Evolutionary conservation across 2,888 invertebrate genomes (phyloP), one percentile per base, ranked within the genome.

Genomic region (Drosophila prostipennis): DNA sequence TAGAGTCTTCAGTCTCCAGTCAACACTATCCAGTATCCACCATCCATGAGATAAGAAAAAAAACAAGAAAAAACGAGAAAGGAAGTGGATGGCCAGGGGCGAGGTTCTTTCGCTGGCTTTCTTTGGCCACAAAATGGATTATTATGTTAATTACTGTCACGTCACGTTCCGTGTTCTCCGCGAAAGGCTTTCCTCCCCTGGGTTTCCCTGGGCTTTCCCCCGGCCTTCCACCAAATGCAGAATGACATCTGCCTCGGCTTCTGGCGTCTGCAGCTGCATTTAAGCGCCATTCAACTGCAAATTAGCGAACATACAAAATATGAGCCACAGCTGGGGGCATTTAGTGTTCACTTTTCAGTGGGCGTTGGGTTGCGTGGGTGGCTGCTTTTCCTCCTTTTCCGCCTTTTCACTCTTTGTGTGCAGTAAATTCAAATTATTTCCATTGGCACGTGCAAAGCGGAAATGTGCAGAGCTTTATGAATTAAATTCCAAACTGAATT

Each of bases 101-200:
- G 55, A 68, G 37, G 58, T 67, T 56, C 57, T 36, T 51, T 51
- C 26, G 46, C 63, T 58, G 69, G 48, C 76, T 74, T 83, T 80
- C 67, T 56, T 68, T 60, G 69, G 57, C 79, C 74, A 60, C 85
- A 72, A 79, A 78, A 81, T 81, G 71, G 82, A 84, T 82, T 82
- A 82, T 82, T 81, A 82, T 79, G 85, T 79, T 82, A 82, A 82
- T 84, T 82, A 82, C 79, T 79, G 85, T 78, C 79, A 81, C 78
- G 79, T 82, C 84, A 74, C 79, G 82, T 78, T 70, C 26, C 75
- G 65, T 72, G 72, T 36, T 49, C 36, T 49, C 32, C 75, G 65
- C 69, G 72, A 49, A 42, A 49, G 16, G 16, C n/a, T n/a, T 2
- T 13, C 32, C 14, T 5, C 45, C 57, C 16, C 8, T 13, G 6